These are phyloP conservation scores for Myotis findleyi DNA, from an alignment of 2,797 vertebrate species.

Conservation along the genomic window DNA sequence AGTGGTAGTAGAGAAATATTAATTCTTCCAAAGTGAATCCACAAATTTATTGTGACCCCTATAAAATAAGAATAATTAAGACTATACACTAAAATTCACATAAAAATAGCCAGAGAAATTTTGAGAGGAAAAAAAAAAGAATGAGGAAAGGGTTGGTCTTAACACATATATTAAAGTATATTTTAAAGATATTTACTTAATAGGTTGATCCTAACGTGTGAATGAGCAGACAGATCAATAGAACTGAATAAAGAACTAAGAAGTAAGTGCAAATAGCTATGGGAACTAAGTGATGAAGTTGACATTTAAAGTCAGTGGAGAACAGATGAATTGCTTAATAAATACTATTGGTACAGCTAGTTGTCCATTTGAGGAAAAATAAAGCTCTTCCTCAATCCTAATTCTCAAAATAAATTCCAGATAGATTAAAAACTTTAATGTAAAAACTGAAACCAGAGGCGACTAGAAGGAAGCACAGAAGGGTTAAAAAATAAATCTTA, in stretches of 20 bases:
- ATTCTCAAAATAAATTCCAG: constrained; percentile 14
- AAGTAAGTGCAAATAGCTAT: background rate
- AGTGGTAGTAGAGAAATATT: background rate
- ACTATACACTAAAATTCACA: background rate
- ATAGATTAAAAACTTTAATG: background rate
- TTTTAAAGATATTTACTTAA: background rate
- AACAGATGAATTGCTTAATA: background rate
- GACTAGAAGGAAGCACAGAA: background rate
- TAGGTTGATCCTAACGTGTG: background rate
- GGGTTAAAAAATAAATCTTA: background rate
- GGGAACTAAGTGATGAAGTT: background rate
- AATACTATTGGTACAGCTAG: background rate
- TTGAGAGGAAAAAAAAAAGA: background rate
- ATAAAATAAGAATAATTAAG: background rate
- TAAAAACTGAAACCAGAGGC: background rate
- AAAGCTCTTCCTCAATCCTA: background rate
- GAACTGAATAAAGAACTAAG: background rate
- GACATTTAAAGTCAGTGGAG: background rate
- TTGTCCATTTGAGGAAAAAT: background rate
- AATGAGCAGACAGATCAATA: background rate
- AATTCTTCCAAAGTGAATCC: background rate
- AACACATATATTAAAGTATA: background rate
- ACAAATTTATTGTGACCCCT: background rate
- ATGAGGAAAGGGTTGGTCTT: background rate
- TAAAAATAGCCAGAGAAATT: background rate